Base-by-base conservation (phyloP, 2,888 invertebrate species). In the Caenorhabditis sp. region DNA sequence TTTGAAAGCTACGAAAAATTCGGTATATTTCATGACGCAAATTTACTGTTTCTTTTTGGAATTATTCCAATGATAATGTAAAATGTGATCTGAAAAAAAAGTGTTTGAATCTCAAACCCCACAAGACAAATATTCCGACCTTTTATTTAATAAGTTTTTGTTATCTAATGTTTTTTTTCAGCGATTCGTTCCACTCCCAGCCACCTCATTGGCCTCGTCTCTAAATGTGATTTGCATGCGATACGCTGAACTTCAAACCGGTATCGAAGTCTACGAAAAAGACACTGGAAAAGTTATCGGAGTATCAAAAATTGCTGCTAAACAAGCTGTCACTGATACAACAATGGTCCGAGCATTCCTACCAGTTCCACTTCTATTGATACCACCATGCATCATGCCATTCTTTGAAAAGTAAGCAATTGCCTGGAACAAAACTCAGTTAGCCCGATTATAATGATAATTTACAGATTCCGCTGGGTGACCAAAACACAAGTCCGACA, bases 141-240 rank as follows among this genome's bases (percentile, higher is more conserved):
- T n/a, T n/a, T n/a, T n/a, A n/a, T n/a, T n/a, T n/a, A n/a, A n/a
- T n/a, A n/a, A n/a, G n/a, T n/a, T n/a, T n/a, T n/a, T n/a, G n/a
- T n/a, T n/a, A n/a, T n/a, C n/a, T n/a, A n/a, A n/a, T n/a, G 4
- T 31, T 31, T 31, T 20, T 36, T 57, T 79, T 12, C 80, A 83
- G 74, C 68, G 84, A 43, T 85, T 84, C 59, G 83, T 85, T n/a
- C 83, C 85, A 5, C 73, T 85, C 0, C 84, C 84, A 3, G 83
- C 84, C 61, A 84, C 83, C 5, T 84, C 83, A 8, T 60, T 85
- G 10, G 85, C 85, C 1, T 83, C 83, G n/a, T 81, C 83, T 0
- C 72, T 84, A 71, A 90, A 90, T 83, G 89, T 89, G 3, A 63
- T 90, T 23, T 84, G 89, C 70, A 90, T 90, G 90, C 84, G 90